Evolutionary conservation across 2,888 invertebrate genomes (phyloP).

Genomic region (Hemithea aestivaria): DNA sequence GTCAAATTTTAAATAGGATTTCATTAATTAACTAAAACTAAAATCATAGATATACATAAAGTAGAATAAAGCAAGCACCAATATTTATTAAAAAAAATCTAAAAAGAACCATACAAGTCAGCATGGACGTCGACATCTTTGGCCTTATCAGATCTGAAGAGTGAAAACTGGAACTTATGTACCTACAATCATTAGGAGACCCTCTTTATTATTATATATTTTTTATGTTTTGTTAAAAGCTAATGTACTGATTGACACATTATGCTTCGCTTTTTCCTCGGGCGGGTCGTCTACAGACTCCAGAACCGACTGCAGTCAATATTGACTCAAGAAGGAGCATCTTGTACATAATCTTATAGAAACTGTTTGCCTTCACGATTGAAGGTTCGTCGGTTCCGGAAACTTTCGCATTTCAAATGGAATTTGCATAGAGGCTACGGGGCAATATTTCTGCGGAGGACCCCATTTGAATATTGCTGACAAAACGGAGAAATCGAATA

Average conservation of each 20-base stretch:
- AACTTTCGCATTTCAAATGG: conserved; percentile 70
- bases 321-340: conserved; percentile 64
- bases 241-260: conserved; percentile 3
- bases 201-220: no score
- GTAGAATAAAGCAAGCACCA: no score
- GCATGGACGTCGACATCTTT: no score
- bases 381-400: conserved; percentile 61
- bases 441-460: conserved; percentile 66
- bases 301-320: conserved; percentile 51
- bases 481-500: conserved; percentile 50
- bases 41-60: no score
- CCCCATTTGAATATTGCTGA: conserved; percentile 69
- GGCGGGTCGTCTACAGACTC: conserved; percentile 30
- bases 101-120: no score
- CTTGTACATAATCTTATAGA: conserved; percentile 73
- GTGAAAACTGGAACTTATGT: no score
- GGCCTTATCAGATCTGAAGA: no score
- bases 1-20: no score
- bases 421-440: conserved; percentile 71
- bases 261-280: conserved; percentile 12
- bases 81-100: no score
- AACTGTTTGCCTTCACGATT: conserved; percentile 70
- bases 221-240: no score
- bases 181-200: no score
- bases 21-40: no score